A percentile compares a stretch with the other conserved stretches of the same genome.
Conservation (phyloP, 2,888 invertebrate species). For the Leuctra nigra region DNA sequence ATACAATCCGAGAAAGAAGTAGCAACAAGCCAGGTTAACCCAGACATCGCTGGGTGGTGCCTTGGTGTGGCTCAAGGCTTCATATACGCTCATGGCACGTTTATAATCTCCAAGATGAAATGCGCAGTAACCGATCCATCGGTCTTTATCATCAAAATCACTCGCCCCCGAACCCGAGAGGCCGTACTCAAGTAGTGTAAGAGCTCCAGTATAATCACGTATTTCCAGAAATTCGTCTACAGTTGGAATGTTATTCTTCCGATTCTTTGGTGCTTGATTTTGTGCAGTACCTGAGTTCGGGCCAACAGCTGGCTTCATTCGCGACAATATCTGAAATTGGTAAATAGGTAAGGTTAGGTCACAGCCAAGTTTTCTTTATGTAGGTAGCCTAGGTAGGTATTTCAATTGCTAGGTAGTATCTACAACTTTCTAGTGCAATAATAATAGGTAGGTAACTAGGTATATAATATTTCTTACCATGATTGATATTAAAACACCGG, state of each 20-base stretch:
- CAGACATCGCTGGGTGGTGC: constrained; percentile 53
- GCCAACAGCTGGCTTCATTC: constrained; percentile 64
- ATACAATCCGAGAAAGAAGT: constrained; percentile 88
- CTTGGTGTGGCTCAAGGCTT: constrained; percentile 43
- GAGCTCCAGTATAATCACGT: constrained; percentile 91
- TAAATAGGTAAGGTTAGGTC: too few relatives aligned
- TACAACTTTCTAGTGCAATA: too few relatives aligned
- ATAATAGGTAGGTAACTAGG: too few relatives aligned
- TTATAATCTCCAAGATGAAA: constrained; percentile 95
- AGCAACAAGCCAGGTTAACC: constrained; percentile 86
- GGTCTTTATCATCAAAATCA: constrained; percentile 27
- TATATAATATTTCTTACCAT: too few relatives aligned
- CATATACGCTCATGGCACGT: constrained; percentile 67
- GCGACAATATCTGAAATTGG: constrained; percentile 83
- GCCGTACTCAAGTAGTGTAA: constrained; percentile 64
- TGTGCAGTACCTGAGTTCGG: constrained; percentile 39
- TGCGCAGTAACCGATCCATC: constrained; percentile 93
- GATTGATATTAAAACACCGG: too few relatives aligned
- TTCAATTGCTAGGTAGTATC: too few relatives aligned
- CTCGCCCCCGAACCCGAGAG: constrained; percentile 31
- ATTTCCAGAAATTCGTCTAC: constrained; percentile 84
- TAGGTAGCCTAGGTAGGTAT: too few relatives aligned
- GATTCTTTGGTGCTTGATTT: constrained; percentile 23
- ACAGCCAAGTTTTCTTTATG: too few relatives aligned
- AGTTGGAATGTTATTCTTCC: constrained; percentile 58